Percentiles rank a stretch among this genome's conserved stretches.
Evolutionary conservation across 2,797 vertebrate species (phyloP).

Genomic region (Pseudomugil tenellus): DNA sequence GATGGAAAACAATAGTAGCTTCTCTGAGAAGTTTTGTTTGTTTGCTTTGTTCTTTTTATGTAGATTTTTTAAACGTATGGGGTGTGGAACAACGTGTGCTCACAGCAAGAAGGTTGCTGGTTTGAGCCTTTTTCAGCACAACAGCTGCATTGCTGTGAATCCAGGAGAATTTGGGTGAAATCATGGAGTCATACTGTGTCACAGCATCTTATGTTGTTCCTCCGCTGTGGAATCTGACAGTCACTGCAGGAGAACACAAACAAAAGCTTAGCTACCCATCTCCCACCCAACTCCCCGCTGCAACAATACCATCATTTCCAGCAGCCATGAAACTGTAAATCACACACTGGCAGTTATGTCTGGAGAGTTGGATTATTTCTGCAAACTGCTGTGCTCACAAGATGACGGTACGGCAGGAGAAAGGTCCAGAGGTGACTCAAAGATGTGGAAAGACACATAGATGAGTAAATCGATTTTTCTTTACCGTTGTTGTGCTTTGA

Average conservation of each 20-base stretch:
- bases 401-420: background rate
- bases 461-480: constrained; percentile 40
- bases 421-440: constrained; percentile 17
- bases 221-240: constrained; percentile 3
- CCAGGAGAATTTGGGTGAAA: background rate
- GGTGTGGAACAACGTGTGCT: too few relatives aligned
- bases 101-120: too few relatives aligned
- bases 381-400: background rate
- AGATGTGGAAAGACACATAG: constrained; percentile 21
- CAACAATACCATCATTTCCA: constrained; percentile 10
- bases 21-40: too few relatives aligned
- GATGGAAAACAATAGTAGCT: too few relatives aligned
- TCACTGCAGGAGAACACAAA: constrained; percentile 4
- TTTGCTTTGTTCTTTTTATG: too few relatives aligned
- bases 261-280: constrained; percentile 8
- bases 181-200: background rate
- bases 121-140: background rate
- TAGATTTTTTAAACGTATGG: too few relatives aligned
- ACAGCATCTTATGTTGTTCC: background rate
- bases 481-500: constrained; percentile 39
- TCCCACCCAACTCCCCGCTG: background rate
- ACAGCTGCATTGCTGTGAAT: constrained; percentile 6
- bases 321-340: constrained; percentile 23
- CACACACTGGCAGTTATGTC: constrained; percentile 1
- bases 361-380: constrained; percentile 17